phyloP scores from a whole-genome alignment of 1,140 invertebrate species.

The Drosophila rhopaloa region DNA sequence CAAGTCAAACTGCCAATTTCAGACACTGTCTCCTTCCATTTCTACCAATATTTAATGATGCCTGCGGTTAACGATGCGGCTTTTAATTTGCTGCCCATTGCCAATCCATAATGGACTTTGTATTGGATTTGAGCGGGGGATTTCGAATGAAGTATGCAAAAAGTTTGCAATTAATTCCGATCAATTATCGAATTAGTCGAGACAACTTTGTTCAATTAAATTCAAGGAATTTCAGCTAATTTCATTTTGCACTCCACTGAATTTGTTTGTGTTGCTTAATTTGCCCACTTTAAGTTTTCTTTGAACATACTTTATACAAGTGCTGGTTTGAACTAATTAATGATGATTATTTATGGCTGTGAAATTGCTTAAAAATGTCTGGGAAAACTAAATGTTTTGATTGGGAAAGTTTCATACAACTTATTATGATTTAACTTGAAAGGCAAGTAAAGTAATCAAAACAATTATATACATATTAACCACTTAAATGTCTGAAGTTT shows the following conservation, averaged over 20 bases:
- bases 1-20: slow-evolving; percentile 38
- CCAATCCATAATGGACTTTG: slow-evolving; percentile 1
- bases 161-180: slow-evolving; percentile 42
- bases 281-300: slow-evolving; percentile 7
- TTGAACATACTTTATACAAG: not conserved
- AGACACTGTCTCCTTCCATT: not conserved
- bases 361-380: too few species aligned
- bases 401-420: too few species aligned
- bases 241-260: slow-evolving; percentile 35
- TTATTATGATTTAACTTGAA: too few species aligned
- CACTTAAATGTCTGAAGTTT: too few species aligned
- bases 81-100: slow-evolving; percentile 31
- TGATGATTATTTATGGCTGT: not conserved
- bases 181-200: slow-evolving; percentile 44
- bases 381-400: too few species aligned
- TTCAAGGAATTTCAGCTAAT: slow-evolving; percentile 38
- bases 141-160: slow-evolving; percentile 37
- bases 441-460: too few species aligned
- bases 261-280: slow-evolving; percentile 10
- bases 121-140: not conserved
- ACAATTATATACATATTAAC: too few species aligned
- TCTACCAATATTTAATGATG: slow-evolving; percentile 31
- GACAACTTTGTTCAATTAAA: slow-evolving; percentile 38
- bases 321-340: not conserved
- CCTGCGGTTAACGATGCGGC: slow-evolving; percentile 38